Base-by-base conservation (phyloP, 1,140 invertebrate species). In the Saxidomus purpurata region DNA sequence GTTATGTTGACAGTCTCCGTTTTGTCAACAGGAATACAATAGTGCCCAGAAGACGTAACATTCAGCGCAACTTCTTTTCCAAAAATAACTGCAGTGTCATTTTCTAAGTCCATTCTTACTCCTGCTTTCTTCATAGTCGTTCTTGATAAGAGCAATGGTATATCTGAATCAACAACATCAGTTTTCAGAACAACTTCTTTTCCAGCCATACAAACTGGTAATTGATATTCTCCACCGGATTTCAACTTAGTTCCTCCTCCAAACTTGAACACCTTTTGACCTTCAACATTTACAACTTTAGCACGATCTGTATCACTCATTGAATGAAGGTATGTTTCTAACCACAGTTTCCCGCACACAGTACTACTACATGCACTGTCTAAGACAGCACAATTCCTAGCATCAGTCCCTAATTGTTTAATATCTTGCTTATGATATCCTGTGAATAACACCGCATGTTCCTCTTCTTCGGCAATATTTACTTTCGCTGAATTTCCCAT, bases 351-450 rank as follows among this genome's bases (percentile, higher is more conserved):
- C 36, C 86, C 86, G 90, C 81, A 90, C 17, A 89, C 90, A 34
- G 82, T 92, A 59, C 90, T 91, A 47, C 88, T 84, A 74, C 90
- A 92, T 25, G 86, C 89, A 82, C 86, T 92, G 59, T 92, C 87
- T 36, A 92, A 71, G 31, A 71, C 67, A 9, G 77, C 90, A 91
- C 90, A 87, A 40, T 91, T 89, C 15, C 63, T 19, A 31, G 91
- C 83, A 63, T 92, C 87, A 52, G 43, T 74, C 1, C 85, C 87
- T 28, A 92, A 74, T n/a, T 81, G 43, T n/a, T n/a, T 28, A 0
- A 92, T 63, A 31, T 90, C 82, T 1, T 71, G 19, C 55, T 81
- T 67, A n/a, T 89, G n/a, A 59, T 88, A 82, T 17, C 84, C 90
- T 43, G 89, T 91, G 31, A 86, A 91, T 31, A 91, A 38, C 15